Conservation (phyloP, 2,888 invertebrate species). For the Melieria omissa region DNA sequence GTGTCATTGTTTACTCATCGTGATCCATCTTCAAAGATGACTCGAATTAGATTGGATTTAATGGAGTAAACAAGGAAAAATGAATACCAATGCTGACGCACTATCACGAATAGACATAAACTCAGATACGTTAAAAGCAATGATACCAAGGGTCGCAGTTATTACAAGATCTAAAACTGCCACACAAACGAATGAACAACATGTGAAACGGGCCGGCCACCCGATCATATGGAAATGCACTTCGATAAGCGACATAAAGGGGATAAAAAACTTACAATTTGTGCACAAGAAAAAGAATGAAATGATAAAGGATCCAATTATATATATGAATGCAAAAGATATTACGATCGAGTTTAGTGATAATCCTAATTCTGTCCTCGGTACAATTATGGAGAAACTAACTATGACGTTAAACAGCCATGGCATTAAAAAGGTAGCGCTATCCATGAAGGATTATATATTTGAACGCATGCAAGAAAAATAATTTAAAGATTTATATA, state of each 20-base stretch:
- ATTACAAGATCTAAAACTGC: constrained; percentile 1
- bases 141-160: constrained; percentile 16
- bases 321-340: too few species aligned
- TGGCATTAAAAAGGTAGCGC: constrained; percentile 12
- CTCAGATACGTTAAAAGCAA: not conserved
- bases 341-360: too few species aligned
- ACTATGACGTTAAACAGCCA: not conserved
- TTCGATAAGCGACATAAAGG: constrained; percentile 16
- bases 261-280: not conserved
- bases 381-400: constrained; percentile 11
- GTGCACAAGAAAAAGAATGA: too few species aligned
- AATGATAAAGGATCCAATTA: too few species aligned
- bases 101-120: constrained; percentile 9
- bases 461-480: not conserved
- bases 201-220: constrained; percentile 12
- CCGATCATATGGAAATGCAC: constrained; percentile 1
- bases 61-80: constrained; percentile 26
- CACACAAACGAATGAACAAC: constrained; percentile 11
- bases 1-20: not conserved
- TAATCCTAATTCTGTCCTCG: not conserved
- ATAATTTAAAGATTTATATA: not conserved
- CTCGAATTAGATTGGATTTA: constrained; percentile 21
- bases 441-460: constrained; percentile 11
- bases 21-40: constrained; percentile 5
- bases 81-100: constrained; percentile 20